Evolutionary conservation across 2,113 vertebrate species (phyloP).

Genomic region (Xiphorhynchus elegans): DNA sequence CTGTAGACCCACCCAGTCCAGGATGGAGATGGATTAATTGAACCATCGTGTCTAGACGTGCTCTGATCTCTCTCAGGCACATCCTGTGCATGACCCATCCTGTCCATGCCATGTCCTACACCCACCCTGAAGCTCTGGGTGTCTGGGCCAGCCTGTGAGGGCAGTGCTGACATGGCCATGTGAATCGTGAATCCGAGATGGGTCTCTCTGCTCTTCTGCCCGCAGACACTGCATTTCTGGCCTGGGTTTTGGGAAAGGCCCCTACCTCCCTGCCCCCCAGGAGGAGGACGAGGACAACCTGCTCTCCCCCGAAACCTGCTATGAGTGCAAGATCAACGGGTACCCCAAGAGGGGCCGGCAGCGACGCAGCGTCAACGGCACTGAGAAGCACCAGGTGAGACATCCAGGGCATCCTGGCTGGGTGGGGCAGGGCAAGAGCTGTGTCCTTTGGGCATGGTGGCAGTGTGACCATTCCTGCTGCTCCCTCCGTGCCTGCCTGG

Average conservation of each 20-base stretch:
- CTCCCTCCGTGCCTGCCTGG: accelerated
- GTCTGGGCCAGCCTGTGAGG: neutral
- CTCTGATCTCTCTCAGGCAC: neutral
- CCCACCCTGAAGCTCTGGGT: accelerated
- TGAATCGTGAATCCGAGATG: neutral
- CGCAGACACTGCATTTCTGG: slow-evolving; percentile 88
- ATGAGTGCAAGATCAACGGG: slow-evolving; percentile 93
- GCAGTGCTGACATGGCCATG: neutral
- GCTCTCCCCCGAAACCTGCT: slow-evolving; percentile 88
- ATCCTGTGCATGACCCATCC: neutral
- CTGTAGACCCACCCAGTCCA: neutral
- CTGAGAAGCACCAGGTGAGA: slow-evolving; percentile 54
- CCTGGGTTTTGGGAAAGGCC: slow-evolving; percentile 75
- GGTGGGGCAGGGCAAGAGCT: neutral
- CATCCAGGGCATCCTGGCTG: accelerated
- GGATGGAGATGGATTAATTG: neutral
- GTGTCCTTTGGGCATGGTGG: neutral
- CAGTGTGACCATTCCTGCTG: neutral
- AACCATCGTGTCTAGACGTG: neutral
- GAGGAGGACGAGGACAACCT: slow-evolving; percentile 82
- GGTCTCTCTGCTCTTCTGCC: neutral
- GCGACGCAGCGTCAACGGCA: slow-evolving; percentile 61
- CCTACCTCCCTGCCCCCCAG: slow-evolving; percentile 67
- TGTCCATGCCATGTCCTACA: neutral
- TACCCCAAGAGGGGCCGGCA: slow-evolving; percentile 76